phyloP scores from a whole-genome alignment of 1,140 invertebrate genomes.

The Coelopa frigida region DNA sequence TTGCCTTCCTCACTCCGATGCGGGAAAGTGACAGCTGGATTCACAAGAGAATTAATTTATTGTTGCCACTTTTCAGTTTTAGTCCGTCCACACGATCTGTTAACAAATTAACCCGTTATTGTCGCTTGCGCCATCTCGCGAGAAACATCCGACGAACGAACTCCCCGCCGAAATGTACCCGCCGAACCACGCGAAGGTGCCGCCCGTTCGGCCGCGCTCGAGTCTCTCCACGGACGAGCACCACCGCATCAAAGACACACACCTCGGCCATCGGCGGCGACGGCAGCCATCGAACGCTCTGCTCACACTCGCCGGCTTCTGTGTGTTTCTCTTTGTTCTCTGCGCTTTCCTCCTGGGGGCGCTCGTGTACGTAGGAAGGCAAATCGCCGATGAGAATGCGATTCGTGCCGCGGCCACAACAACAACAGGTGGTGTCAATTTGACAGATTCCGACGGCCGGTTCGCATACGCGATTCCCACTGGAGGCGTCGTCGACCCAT shows the following conservation, averaged over 20 bases:
- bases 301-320: constrained; percentile 44
- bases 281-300: constrained; percentile 32
- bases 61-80: no score
- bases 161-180: constrained; percentile 19
- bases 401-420: not conserved
- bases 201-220: constrained; percentile 30
- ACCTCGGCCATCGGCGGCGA: constrained; percentile 16
- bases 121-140: no score
- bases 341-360: constrained; percentile 46
- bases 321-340: constrained; percentile 45
- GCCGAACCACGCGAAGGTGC: constrained; percentile 18
- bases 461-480: constrained; percentile 11
- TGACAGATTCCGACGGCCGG: constrained; percentile 4
- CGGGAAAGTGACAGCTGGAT: no score
- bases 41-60: no score
- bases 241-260: constrained; percentile 38
- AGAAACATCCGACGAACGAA: no score
- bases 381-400: constrained; percentile 18
- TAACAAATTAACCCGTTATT: no score
- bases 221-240: constrained; percentile 42
- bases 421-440: not conserved
- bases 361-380: constrained; percentile 47
- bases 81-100: no score
- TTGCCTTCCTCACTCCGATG: no score
- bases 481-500: no score